phyloP scores from a whole-genome alignment of 2,113 vertebrate species.

The Corythornis vintsioides region DNA sequence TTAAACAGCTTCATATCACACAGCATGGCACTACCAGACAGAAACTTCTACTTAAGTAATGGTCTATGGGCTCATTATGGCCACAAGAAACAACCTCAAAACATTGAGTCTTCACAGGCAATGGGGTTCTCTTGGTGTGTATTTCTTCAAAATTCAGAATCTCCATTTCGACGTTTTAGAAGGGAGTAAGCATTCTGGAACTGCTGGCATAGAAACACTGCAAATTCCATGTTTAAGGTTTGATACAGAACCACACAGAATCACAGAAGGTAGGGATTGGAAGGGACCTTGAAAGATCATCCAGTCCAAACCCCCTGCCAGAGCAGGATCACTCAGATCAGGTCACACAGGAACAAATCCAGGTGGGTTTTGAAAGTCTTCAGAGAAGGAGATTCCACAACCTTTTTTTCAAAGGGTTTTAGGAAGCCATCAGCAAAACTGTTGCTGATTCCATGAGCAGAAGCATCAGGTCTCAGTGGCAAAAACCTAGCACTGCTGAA shows the following conservation, averaged over 20 bases:
- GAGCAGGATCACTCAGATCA: no score
- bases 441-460: not conserved
- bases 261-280: no score
- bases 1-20: not conserved
- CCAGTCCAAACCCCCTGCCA: no score
- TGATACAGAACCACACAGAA: not conserved
- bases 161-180: not conserved
- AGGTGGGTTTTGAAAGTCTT: no score
- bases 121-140: rapidly evolving
- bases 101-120: not conserved
- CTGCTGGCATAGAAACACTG: not conserved
- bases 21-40: not conserved
- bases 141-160: not conserved
- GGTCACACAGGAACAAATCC: no score
- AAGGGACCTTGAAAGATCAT: no score
- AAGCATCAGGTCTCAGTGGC: not conserved
- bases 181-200: not conserved
- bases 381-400: no score
- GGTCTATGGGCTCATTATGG: not conserved
- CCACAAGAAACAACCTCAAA: not conserved
- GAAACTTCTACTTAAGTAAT: not conserved
- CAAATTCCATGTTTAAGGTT: not conserved
- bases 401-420: not conserved
- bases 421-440: not conserved
- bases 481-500: not conserved